phyloP scores from a whole-genome alignment of 30 jellyfish, hydroid and myxozoan genomes.

The Pseudorhiza aurosa region DNA sequence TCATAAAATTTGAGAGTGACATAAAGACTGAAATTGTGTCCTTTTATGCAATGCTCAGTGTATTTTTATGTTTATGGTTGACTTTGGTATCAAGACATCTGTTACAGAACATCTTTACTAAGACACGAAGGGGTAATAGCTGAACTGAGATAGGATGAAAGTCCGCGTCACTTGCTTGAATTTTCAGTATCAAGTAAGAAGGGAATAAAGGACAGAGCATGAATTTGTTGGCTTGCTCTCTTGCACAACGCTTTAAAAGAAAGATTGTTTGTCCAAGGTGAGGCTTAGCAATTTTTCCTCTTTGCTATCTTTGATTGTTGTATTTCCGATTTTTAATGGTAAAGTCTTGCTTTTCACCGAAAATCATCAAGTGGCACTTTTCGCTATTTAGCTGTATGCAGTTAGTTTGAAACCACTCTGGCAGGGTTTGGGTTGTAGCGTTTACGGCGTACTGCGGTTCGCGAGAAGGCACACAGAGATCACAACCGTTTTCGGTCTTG shows the following conservation, averaged over 20 bases:
- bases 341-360: neutral
- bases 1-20: too few species aligned
- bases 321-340: conserved; percentile 25
- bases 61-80: conserved; percentile 1
- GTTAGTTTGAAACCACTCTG: conserved; percentile 12
- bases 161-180: conserved; percentile 21
- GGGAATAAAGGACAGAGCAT: neutral
- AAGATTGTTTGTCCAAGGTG: conserved; percentile 31
- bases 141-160: conserved; percentile 19
- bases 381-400: conserved; percentile 17
- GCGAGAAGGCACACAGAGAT: too few species aligned
- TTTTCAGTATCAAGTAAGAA: conserved; percentile 26
- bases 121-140: conserved; percentile 21
- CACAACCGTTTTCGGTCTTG: too few species aligned
- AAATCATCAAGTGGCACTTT: conserved; percentile 4
- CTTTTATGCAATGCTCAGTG: too few species aligned
- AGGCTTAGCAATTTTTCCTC: conserved; percentile 29
- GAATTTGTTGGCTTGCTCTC: conserved; percentile 30
- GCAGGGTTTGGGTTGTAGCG: too few species aligned
- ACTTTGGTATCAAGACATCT: neutral
- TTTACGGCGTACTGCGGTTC: too few species aligned
- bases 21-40: too few species aligned
- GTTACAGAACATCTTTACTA: conserved; percentile 2
- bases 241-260: neutral
- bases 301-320: conserved; percentile 16